These are phyloP conservation scores for Ischnura elegans DNA, from an alignment of 2,888 invertebrate genomes.

Conservation along the genomic window DNA sequence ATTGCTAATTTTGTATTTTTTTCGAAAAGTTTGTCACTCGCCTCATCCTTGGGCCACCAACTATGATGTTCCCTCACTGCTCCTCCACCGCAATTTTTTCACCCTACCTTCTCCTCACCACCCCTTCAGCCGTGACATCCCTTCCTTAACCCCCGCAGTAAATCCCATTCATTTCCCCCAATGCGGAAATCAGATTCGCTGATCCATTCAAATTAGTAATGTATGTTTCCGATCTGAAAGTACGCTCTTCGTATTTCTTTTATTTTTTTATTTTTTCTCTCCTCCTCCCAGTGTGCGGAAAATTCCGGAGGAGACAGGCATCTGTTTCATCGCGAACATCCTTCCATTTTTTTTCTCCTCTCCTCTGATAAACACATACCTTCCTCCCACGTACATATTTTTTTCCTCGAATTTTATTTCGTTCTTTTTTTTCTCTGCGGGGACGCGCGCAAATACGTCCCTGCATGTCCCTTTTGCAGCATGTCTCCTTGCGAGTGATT, in stretches of 20 bases:
- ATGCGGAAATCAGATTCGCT: constrained; percentile 63
- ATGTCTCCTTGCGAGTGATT: constrained; percentile 25
- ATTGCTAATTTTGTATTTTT: background rate
- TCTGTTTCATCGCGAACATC: constrained; percentile 19
- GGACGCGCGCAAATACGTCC: background rate
- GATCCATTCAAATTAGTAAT: constrained; percentile 66
- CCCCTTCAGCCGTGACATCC: background rate
- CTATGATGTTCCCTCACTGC: background rate
- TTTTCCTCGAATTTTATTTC: constrained; percentile 1
- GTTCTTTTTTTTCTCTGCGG: background rate
- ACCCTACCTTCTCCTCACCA: background rate
- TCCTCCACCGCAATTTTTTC: background rate
- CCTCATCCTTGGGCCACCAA: background rate
- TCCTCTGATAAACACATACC: background rate
- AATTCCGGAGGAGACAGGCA: background rate
- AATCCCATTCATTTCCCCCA: constrained; percentile 38
- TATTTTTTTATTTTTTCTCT: background rate
- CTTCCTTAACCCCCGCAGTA: background rate
- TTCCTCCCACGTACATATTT: background rate
- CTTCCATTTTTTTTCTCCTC: background rate
- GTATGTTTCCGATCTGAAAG: constrained; percentile 58
- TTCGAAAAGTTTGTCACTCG: background rate
- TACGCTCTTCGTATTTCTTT: background rate
- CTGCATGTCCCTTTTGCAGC: constrained; percentile 18
- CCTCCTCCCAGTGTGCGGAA: background rate